Evolutionary conservation across 1,140 invertebrate genomes (phyloP).

Genomic region (Helicorthomorpha holstii): DNA sequence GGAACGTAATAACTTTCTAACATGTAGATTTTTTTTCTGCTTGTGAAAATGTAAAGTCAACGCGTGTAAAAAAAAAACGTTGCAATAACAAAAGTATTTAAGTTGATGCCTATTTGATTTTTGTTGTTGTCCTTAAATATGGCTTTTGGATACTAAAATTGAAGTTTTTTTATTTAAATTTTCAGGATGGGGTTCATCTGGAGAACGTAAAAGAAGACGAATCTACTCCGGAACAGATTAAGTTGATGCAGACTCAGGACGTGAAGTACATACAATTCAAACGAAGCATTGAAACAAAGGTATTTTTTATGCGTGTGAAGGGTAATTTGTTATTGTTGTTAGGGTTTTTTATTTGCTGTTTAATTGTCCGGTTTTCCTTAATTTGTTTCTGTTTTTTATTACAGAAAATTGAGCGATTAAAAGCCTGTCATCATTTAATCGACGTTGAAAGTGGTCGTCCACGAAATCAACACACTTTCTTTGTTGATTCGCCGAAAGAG

Average conservation of each 20-base stretch:
- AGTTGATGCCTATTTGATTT: too few species aligned
- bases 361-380: constrained; percentile 1
- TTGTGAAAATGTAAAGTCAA: too few species aligned
- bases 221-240: constrained; percentile 60
- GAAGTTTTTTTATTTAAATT: not conserved
- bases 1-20: too few species aligned
- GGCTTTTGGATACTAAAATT: not conserved
- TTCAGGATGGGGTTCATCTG: constrained; percentile 39
- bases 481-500: too few species aligned
- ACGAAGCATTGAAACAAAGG: constrained; percentile 59
- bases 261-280: constrained; percentile 75
- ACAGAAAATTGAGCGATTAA: constrained; percentile 64
- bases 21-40: too few species aligned
- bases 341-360: not conserved
- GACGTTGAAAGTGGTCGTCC: constrained; percentile 43
- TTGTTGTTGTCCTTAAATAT: too few species aligned
- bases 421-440: constrained; percentile 63
- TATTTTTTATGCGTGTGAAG: too few species aligned
- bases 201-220: constrained; percentile 46
- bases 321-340: not conserved
- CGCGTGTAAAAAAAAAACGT: too few species aligned
- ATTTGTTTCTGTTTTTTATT: constrained; percentile 6
- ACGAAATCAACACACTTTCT: constrained; percentile 63
- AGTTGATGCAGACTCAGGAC: constrained; percentile 80
- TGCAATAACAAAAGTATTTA: too few species aligned